A percentile compares a stretch with the other conserved stretches of the same genome.
phyloP scores from a whole-genome alignment of 2,113 vertebrate genomes.

The Ammodramus savannarum region DNA sequence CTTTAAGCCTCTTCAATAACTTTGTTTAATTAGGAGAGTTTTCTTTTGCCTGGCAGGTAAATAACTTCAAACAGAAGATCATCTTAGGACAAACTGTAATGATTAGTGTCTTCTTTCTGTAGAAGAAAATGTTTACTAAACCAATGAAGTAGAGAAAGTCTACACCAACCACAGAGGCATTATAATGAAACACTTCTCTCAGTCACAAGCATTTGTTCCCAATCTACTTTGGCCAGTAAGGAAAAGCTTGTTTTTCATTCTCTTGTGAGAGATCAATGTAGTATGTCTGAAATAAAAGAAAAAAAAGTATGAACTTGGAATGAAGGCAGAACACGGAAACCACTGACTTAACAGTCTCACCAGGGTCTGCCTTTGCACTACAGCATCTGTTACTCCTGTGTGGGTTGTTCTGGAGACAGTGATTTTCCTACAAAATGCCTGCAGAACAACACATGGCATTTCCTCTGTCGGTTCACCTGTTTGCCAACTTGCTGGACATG shows the following conservation, averaged over 20 bases:
- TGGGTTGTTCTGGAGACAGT: background rate
- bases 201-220: background rate
- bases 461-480: background rate
- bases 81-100: background rate
- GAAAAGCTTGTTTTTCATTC: background rate
- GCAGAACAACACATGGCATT: rapidly evolving
- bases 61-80: background rate
- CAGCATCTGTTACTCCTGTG: background rate
- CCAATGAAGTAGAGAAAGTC: background rate
- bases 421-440: background rate
- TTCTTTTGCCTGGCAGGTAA: background rate
- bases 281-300: background rate
- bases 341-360: background rate
- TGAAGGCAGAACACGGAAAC: background rate
- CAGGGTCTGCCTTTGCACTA: background rate
- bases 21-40: background rate
- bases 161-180: background rate
- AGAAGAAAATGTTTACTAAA: background rate
- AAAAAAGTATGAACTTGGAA: background rate
- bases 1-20: background rate
- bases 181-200: background rate
- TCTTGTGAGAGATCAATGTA: background rate
- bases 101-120: background rate
- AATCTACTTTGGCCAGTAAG: background rate
- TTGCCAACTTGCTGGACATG: background rate